phyloP scores from a whole-genome alignment of 2,888 invertebrate species.

The Schizotus pectinicornis region DNA sequence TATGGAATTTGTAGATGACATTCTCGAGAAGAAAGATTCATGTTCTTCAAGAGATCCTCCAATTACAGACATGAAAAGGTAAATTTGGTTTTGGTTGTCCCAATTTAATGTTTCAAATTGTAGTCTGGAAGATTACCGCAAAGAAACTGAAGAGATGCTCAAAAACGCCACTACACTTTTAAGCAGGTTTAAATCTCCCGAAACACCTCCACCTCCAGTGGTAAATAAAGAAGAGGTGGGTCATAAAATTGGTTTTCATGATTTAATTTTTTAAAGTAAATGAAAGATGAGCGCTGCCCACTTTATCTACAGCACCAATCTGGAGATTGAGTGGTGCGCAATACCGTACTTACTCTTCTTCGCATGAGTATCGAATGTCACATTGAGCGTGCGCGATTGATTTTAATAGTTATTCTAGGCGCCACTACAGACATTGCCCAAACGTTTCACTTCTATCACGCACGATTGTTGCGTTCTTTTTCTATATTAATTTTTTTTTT shows the following conservation, averaged over 20 bases:
- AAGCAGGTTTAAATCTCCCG: conserved; percentile 7
- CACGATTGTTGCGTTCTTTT: too few species aligned
- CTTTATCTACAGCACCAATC: too few species aligned
- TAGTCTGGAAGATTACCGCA: conserved; percentile 16
- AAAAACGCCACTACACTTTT: conserved; percentile 6
- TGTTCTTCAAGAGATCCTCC: neutral
- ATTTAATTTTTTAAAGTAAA: too few species aligned
- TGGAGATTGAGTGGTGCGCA: too few species aligned
- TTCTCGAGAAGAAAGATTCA: neutral
- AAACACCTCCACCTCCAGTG: conserved; percentile 6
- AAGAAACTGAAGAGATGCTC: conserved; percentile 23
- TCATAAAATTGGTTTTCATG: neutral
- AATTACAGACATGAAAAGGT: conserved; percentile 5
- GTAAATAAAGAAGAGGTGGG: too few species aligned
- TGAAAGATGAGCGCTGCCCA: too few species aligned
- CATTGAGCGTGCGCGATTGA: too few species aligned
- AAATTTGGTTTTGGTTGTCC: neutral
- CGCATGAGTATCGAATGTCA: too few species aligned
- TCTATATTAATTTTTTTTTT: conserved; percentile 4
- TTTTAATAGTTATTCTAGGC: too few species aligned
- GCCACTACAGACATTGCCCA: too few species aligned
- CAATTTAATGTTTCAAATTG: neutral
- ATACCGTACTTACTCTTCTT: too few species aligned
- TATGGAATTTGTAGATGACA: conserved; percentile 6
- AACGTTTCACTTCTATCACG: too few species aligned